phyloP scores from a whole-genome alignment of 2,888 invertebrate species.

The Hybos culiciformis region DNA sequence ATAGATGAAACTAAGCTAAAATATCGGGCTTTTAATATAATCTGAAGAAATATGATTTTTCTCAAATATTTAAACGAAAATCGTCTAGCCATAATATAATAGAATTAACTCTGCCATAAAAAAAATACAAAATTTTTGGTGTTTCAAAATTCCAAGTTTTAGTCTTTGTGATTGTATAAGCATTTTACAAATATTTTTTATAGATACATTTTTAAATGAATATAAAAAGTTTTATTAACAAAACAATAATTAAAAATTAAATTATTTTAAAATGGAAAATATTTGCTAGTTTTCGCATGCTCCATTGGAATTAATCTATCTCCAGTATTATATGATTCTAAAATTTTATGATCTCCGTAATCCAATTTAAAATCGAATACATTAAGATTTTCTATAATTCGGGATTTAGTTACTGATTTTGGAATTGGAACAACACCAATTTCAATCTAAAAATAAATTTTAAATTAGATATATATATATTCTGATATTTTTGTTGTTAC shows the following conservation, averaged over 20 bases:
- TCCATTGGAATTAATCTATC: constrained; percentile 21
- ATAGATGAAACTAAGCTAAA: too few species aligned
- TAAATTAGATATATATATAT: background rate
- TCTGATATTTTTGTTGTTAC: background rate
- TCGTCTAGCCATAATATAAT: too few species aligned
- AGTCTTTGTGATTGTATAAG: background rate
- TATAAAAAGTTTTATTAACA: constrained; percentile 10
- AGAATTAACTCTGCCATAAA: background rate
- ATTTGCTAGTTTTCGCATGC: constrained; percentile 26
- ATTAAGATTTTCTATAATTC: constrained; percentile 41
- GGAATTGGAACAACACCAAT: constrained; percentile 42
- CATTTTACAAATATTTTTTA: background rate
- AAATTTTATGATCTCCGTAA: constrained; percentile 37
- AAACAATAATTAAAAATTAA: constrained; percentile 25
- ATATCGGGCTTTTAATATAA: too few species aligned
- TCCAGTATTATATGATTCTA: constrained; percentile 39
- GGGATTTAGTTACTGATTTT: constrained; percentile 40
- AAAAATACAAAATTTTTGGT: background rate
- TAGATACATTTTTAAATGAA: background rate
- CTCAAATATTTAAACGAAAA: too few species aligned
- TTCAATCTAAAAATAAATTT: constrained; percentile 37
- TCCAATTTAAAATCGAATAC: constrained; percentile 44
- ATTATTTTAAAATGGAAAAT: constrained; percentile 35
- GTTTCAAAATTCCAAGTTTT: background rate
- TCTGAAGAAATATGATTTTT: too few species aligned